phyloP scores from a whole-genome alignment of 35 echinoderm and acorn worm species.

The Heliocidaris tuberculata region DNA sequence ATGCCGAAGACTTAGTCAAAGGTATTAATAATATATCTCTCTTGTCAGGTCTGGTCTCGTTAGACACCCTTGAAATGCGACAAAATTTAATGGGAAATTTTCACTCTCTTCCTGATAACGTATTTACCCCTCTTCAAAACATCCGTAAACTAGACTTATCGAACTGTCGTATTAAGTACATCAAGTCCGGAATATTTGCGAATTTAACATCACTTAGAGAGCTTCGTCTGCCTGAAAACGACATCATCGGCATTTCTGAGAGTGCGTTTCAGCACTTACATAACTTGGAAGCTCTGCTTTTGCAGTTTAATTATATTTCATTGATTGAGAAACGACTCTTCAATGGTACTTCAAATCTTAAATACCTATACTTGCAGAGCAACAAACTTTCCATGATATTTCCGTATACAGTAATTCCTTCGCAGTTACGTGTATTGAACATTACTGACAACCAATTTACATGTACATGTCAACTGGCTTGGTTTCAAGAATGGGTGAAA shows the following conservation, averaged over 20 bases:
- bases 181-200: not conserved
- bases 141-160: not conserved
- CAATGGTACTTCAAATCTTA: not conserved
- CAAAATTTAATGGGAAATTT: not conserved
- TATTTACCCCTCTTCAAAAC: not conserved
- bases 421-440: not conserved
- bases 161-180: not conserved
- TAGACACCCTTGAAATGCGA: not conserved
- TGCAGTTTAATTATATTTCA: not conserved
- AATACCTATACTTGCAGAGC: not conserved
- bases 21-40: not conserved
- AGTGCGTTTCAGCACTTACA: not conserved
- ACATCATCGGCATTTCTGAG: not conserved
- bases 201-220: not conserved
- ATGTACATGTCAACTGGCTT: constrained; percentile 3
- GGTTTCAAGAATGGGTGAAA: not conserved
- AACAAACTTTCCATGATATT: not conserved
- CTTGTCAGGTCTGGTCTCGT: not conserved
- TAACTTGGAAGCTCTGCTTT: not conserved
- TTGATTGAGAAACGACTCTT: not conserved
- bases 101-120: not conserved
- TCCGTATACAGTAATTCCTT: not conserved
- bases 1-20: not conserved
- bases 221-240: not conserved
- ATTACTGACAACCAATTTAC: not conserved